Conservation (phyloP, 1,140 invertebrate genomes). For the Halesus radiatus region DNA sequence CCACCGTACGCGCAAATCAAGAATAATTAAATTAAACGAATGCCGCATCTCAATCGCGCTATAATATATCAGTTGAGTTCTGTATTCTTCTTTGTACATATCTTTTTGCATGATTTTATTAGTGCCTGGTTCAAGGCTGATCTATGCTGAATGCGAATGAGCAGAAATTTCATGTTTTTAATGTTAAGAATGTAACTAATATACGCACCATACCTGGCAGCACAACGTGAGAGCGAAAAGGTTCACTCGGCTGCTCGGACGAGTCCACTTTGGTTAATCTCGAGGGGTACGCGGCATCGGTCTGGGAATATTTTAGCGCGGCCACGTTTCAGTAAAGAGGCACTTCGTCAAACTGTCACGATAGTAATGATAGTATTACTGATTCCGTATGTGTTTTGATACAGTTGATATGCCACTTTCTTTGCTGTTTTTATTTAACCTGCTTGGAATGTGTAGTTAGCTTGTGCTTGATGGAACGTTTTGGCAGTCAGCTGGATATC, state of each 20-base stretch:
- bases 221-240: neutral
- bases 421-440: neutral
- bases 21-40: too few species aligned
- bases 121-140: too few species aligned
- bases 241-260: conserved; percentile 13
- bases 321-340: neutral
- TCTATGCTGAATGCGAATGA: too few species aligned
- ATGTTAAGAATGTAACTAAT: too few species aligned
- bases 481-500: conserved; percentile 20
- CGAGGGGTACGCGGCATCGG: neutral
- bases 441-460: neutral
- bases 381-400: too few species aligned
- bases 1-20: too few species aligned
- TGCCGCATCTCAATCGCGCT: too few species aligned
- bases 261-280: neutral
- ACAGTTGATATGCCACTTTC: neutral
- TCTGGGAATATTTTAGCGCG: neutral
- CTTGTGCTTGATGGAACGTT: neutral
- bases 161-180: too few species aligned
- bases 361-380: too few species aligned
- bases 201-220: neutral
- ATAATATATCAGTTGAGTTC: too few species aligned
- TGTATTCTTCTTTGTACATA: too few species aligned
- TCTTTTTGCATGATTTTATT: too few species aligned
- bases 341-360: neutral